These are phyloP conservation scores for Dasyurus viverrinus DNA, from an alignment of 2,113 vertebrate genomes.

Conservation along the genomic window DNA sequence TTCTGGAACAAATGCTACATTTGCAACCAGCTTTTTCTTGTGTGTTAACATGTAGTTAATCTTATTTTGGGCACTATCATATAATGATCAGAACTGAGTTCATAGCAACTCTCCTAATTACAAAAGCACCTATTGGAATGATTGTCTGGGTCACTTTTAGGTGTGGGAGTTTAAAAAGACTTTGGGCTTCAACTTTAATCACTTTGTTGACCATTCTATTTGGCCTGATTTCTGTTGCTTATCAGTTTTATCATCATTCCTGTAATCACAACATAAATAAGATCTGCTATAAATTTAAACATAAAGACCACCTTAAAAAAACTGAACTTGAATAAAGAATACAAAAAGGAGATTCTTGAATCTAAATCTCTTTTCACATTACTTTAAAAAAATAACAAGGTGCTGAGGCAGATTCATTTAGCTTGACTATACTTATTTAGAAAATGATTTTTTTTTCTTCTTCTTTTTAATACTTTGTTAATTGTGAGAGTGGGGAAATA, in stretches of 20 bases:
- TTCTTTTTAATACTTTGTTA: background rate
- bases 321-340: background rate
- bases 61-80: background rate
- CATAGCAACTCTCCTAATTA: background rate
- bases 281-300: background rate
- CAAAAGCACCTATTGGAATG: background rate
- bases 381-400: background rate
- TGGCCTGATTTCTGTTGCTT: background rate
- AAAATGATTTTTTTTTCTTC: background rate
- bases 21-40: background rate
- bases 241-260: background rate
- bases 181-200: background rate
- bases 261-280: background rate
- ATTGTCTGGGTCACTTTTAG: background rate
- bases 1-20: background rate
- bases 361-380: background rate
- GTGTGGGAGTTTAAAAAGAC: background rate
- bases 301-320: background rate
- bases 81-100: background rate
- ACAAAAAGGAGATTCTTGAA: background rate
- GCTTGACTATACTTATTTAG: background rate
- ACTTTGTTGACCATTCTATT: background rate
- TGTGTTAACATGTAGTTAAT: background rate
- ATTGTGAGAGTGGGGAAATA: background rate
- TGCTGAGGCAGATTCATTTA: background rate